phyloP scores from a whole-genome alignment of 1,140 invertebrate species.

The Pomacea maculata region DNA sequence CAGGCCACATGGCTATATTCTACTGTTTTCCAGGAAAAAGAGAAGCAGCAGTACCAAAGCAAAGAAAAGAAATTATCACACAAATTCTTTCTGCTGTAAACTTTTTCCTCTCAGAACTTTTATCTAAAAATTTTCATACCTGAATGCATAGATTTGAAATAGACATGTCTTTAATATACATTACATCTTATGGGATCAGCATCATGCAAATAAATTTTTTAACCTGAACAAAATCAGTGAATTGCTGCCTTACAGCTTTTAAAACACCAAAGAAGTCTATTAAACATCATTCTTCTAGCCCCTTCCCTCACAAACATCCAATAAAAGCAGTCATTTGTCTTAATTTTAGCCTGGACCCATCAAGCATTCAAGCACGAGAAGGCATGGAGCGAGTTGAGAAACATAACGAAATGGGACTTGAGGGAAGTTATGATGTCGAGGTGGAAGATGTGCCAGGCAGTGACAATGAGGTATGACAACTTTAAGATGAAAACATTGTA shows the following conservation, averaged over 20 bases:
- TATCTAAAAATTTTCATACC: too few species aligned
- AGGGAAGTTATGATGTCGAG: slow-evolving; percentile 71
- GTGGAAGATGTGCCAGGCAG: slow-evolving; percentile 66
- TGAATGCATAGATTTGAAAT: neutral
- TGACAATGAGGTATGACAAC: slow-evolving; percentile 49
- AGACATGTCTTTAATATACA: neutral
- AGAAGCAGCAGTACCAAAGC: too few species aligned
- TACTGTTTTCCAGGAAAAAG: too few species aligned
- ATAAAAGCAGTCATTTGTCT: neutral
- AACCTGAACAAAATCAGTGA: neutral
- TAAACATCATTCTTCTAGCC: neutral
- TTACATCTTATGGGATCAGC: neutral
- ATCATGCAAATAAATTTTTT: neutral
- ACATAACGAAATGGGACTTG: slow-evolving; percentile 68
- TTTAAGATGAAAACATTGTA: too few species aligned
- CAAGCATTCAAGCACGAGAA: slow-evolving; percentile 75
- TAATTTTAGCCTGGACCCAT: slow-evolving; percentile 73
- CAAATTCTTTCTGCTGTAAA: too few species aligned
- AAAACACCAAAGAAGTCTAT: slow-evolving; percentile 1
- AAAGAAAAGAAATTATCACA: too few species aligned
- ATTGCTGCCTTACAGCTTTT: neutral
- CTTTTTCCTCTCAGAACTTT: too few species aligned
- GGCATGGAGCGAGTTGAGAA: slow-evolving; percentile 76
- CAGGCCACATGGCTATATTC: too few species aligned
- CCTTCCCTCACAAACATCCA: neutral